These are phyloP conservation scores for Glareola pratincola DNA, from an alignment of 2,113 vertebrate species.

Conservation along the genomic window DNA sequence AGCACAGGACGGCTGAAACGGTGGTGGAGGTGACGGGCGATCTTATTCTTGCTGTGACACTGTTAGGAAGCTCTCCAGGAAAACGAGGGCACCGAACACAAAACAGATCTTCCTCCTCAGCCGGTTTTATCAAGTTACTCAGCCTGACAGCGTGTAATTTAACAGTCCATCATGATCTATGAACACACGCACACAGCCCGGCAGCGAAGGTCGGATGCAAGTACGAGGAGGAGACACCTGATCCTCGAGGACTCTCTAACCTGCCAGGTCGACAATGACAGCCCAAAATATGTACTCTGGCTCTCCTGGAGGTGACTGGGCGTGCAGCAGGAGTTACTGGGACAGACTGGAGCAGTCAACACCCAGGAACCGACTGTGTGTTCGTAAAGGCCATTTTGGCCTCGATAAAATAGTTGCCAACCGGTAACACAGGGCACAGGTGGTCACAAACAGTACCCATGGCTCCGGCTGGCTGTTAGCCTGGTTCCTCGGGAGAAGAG, in stretches of 20 bases:
- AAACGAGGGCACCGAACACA: not conserved
- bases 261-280: not conserved
- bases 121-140: not conserved
- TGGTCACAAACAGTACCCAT: not conserved
- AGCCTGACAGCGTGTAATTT: not conserved
- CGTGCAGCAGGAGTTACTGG: not conserved
- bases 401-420: not conserved
- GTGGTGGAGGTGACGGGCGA: rapidly evolving
- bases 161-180: rapidly evolving
- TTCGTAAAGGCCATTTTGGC: not conserved
- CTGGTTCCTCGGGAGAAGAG: not conserved
- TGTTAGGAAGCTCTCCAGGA: not conserved
- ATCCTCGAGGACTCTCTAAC: not conserved
- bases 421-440: not conserved
- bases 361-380: not conserved
- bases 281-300: not conserved
- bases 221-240: rapidly evolving
- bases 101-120: not conserved
- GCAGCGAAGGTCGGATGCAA: rapidly evolving
- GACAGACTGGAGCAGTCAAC: not conserved
- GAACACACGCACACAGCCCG: not conserved
- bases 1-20: not conserved
- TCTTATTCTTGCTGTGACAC: not conserved
- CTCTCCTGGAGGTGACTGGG: not conserved
- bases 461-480: not conserved